phyloP scores from a whole-genome alignment of 2,113 vertebrate genomes.

The Climacteris rufus region DNA sequence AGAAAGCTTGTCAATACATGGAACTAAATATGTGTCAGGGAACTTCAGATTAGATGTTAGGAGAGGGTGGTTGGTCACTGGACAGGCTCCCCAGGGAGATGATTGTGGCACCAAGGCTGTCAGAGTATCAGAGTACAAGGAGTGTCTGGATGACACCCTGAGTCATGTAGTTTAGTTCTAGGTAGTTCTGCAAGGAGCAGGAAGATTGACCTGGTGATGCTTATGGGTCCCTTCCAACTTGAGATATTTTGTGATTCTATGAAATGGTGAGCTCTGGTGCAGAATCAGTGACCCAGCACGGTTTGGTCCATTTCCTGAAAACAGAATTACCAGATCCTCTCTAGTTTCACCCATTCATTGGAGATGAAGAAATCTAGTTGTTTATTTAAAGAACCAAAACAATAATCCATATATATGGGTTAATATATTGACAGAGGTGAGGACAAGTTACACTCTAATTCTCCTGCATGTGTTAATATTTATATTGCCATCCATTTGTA shows the following conservation, averaged over 20 bases:
- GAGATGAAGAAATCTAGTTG: neutral
- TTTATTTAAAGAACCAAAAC: neutral
- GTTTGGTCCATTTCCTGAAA: neutral
- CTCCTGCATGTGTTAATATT: neutral
- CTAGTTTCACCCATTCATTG: neutral
- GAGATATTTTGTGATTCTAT: neutral
- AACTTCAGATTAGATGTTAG: neutral
- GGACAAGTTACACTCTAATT: neutral
- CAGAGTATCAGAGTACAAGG: neutral
- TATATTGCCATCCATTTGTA: neutral
- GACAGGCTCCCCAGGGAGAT: neutral
- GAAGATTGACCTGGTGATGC: neutral
- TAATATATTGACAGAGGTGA: neutral
- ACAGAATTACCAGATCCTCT: neutral
- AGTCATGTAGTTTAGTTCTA: neutral
- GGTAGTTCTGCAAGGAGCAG: neutral
- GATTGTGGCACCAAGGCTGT: too few relatives aligned
- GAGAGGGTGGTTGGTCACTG: neutral
- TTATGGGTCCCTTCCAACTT: neutral
- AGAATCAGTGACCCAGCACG: neutral
- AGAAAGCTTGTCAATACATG: neutral
- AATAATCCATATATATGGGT: neutral
- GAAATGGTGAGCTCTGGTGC: neutral
- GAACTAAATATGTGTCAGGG: neutral
- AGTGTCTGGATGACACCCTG: neutral